Base-by-base conservation (phyloP, 30 jellyfish, hydroid and myxozoan species). In the Aurelia aurita complex sp. Pacific region DNA sequence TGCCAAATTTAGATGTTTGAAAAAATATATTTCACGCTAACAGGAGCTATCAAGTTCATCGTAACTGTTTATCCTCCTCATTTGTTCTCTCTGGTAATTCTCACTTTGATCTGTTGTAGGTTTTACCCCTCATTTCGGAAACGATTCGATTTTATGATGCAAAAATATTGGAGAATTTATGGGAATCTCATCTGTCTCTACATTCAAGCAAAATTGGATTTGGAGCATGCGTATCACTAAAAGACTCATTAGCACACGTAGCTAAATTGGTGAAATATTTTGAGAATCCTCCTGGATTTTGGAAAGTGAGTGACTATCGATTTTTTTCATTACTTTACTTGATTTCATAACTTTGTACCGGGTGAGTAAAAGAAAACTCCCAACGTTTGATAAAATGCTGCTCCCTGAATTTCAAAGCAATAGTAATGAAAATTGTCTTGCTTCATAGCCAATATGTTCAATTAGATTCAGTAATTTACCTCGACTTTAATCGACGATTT, bases 151-250 rank as follows among this genome's bases (percentile, higher is more conserved):
- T 81, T 60, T 81, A 81, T 65, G 90, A 81, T 55, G 76, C 83
- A 17, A 69, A 68, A 51, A 52, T 81, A n/a, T 53, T 81, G 73
- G 90, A 68, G 60, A 67, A 54, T 33, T 68, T 81, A 12, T 81
- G 90, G 90, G 76, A 54, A 17, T 65, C 74, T 10, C 74, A 54
- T 66, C 32, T 81, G 33, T 67, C 83, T 0, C 36, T 19, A 2
- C 38, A 67, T 33, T 16, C 90, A 55, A 67, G 76, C 60, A 38
- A 38, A 68, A 73, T 67, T 17, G 74, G 83, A 2, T 81, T 67
- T 81, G 90, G 83, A 8, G 90, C 90, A 10, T 81, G 90, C 64
- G 75, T 81, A 6, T 81, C 90, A 18, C 59, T 81, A 63, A 67
- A 69, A 55, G 82, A 81, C 18, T 81, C 90, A 0, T 67, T 81